Conservation (phyloP, 2,888 invertebrate species). For the Sinodicranocentrus sp. region DNA sequence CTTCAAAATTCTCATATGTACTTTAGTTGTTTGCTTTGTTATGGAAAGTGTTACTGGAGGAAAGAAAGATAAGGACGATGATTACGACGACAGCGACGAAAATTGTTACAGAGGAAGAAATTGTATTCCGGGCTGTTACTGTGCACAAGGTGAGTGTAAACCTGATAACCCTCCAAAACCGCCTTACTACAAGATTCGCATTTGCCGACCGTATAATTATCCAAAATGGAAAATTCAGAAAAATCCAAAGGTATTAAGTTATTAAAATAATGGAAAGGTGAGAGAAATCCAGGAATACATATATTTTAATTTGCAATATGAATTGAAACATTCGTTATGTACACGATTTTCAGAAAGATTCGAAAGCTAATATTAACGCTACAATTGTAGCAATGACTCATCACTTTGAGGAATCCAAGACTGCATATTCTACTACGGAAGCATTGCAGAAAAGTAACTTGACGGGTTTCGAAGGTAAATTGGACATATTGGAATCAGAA, state of each 20-base stretch:
- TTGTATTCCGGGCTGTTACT: not conserved
- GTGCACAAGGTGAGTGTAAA: not conserved
- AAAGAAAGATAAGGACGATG: not conserved
- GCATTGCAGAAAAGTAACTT: no score
- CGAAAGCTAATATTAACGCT: not conserved
- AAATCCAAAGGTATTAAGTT: no score
- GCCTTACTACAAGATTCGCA: not conserved
- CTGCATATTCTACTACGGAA: no score
- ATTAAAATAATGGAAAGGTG: no score
- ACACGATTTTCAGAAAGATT: no score
- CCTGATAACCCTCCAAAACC: not conserved
- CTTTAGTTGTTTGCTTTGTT: not conserved
- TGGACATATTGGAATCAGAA: no score
- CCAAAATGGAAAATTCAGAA: slow-evolving; percentile 5
- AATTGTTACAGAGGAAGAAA: not conserved
- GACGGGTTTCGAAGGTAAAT: no score
- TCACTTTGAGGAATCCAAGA: not conserved
- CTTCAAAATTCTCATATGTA: no score
- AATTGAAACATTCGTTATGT: no score
- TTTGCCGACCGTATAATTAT: not conserved
- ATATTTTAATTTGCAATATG: no score
- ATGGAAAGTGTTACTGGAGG: slow-evolving; percentile 32
- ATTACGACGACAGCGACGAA: not conserved
- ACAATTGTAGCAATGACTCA: not conserved
- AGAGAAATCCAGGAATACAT: no score